phyloP scores from a whole-genome alignment of 2,797 vertebrate species.

The Trachops cirrhosus region DNA sequence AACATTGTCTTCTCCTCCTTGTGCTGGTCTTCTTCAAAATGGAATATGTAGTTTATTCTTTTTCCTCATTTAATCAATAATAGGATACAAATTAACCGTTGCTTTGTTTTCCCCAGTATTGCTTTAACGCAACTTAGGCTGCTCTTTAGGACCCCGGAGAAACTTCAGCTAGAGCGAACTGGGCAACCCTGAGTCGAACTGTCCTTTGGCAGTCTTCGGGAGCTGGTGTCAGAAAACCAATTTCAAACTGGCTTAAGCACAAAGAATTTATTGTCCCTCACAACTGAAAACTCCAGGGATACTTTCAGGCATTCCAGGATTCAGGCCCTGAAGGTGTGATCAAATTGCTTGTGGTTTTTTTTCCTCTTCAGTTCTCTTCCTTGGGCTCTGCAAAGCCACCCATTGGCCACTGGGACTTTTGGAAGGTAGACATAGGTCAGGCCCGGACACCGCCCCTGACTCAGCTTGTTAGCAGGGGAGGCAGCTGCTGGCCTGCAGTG shows the following conservation, averaged over 20 bases:
- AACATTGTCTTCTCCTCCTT: neutral
- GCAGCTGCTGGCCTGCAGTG: neutral
- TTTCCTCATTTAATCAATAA: neutral
- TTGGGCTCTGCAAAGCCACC: neutral
- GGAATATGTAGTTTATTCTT: neutral
- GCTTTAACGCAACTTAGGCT: neutral
- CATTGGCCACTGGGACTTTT: neutral
- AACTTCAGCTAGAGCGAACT: neutral
- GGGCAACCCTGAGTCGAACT: neutral
- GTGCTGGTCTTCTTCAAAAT: neutral
- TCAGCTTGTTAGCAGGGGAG: neutral
- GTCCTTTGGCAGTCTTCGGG: neutral
- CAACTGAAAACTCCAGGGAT: neutral
- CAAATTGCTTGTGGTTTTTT: neutral
- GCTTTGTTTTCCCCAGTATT: neutral
- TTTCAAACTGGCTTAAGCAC: neutral
- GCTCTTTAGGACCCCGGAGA: neutral
- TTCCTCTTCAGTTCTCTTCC: neutral
- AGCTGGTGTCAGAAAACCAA: neutral
- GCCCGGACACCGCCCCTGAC: neutral
- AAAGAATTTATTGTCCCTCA: neutral
- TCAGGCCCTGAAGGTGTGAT: neutral
- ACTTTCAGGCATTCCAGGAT: neutral
- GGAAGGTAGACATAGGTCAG: neutral
- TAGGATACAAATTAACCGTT: neutral